Evolutionary conservation across 1,140 invertebrate genomes (phyloP), one percentile per base, ranked within the genome.

Genomic region (Brachionus asplanchnoidis): DNA sequence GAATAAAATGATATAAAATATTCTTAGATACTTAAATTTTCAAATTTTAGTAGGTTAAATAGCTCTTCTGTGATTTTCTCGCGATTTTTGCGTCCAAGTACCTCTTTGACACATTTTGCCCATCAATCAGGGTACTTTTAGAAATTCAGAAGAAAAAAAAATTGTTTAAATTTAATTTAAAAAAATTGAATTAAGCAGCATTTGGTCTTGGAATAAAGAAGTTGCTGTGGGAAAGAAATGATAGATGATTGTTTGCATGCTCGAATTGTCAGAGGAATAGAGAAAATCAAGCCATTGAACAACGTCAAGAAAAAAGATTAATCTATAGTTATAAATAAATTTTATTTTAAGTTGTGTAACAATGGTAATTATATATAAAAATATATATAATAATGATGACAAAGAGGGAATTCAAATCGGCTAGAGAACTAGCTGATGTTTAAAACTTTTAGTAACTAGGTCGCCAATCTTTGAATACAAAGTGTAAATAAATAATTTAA

Each of bases 401-500:
- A 60, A 20, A 20, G 7, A 60, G 17, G 20, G 53, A 20, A 60
- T 60, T 60, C n/a, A 23, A 60, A 60, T 60, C 17, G 17, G 53
- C 53, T 60, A 23, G 53, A 60, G 53, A 60, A 23, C 53, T 60
- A 23, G 53, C 53, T 60, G 53, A 23, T 60, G 26, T 23, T 60
- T 26, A 20, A 60, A 60, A 60, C 20, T 60, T 60, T 17, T 23
- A 60, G 8, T 60, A 60, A 60, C 53, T 60, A 60, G 53, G 53
- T 60, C 53, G 53, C 23, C 53, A 23, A 60, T 60, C 53, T 60
- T 20, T 60, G 9, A 60, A 26, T 20, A 20, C 53, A 8, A 60
- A 60, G 53, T 60, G 53, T 60, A 60, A 60, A 60, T 60, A 60
- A 60, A 60, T 60, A 60, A 60, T 60, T 60, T 60, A 60, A 60